These are phyloP conservation scores for Drosophila orena DNA, from an alignment of 1,140 invertebrate genomes.

Conservation along the genomic window DNA sequence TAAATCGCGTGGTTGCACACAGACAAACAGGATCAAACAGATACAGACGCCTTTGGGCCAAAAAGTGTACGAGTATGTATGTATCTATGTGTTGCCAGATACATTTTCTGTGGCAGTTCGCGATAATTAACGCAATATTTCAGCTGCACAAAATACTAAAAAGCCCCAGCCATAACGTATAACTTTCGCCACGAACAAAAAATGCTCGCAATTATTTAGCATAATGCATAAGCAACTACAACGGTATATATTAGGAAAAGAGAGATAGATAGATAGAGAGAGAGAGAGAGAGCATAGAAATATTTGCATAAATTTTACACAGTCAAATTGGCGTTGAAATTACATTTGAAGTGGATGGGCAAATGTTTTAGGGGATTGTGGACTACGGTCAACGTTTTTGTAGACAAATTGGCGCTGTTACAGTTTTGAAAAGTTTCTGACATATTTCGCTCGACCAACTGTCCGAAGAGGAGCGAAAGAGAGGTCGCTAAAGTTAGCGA, in stretches of 20 bases:
- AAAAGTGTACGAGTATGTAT: not conserved
- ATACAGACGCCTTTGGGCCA: conserved; percentile 20
- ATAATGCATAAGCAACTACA: conserved; percentile 72
- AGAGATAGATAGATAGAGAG: not conserved
- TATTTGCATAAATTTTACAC: conserved; percentile 78
- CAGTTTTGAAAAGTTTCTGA: conserved; percentile 77
- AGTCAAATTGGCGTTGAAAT: conserved; percentile 71
- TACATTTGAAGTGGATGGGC: conserved; percentile 58
- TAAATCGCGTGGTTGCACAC: conserved; percentile 50
- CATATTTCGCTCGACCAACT: conserved; percentile 63
- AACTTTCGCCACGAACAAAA: conserved; percentile 23
- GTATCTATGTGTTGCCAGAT: conserved; percentile 7
- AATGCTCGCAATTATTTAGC: conserved; percentile 69
- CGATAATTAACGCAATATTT: conserved; percentile 79
- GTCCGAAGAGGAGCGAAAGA: conserved; percentile 1
- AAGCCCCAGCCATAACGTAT: conserved; percentile 31
- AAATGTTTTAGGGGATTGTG: conserved; percentile 18
- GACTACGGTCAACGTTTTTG: conserved; percentile 56
- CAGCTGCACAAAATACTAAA: conserved; percentile 59
- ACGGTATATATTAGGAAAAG: conserved; percentile 44
- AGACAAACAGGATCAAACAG: conserved; percentile 23
- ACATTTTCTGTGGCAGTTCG: conserved; percentile 46
- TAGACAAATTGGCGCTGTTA: conserved; percentile 75
- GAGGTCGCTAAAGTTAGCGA: not conserved
- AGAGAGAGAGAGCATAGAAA: conserved; percentile 33